A percentile compares a stretch with the other conserved stretches of the same genome.
phyloP scores from a whole-genome alignment of 2,888 invertebrate genomes.

The Leptinotarsa peninsularis region DNA sequence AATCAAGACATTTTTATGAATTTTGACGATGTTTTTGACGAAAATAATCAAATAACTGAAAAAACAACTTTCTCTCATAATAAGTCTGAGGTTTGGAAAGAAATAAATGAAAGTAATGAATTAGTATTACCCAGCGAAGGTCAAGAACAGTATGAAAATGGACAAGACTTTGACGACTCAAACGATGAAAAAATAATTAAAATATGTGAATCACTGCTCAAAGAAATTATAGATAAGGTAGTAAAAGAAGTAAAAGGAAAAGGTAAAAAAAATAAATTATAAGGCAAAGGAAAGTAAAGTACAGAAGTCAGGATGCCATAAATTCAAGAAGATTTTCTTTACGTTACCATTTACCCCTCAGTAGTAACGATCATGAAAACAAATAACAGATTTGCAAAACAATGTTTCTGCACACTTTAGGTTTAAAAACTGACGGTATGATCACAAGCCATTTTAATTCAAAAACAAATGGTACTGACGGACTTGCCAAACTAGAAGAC shows the following conservation, averaged over 20 bases:
- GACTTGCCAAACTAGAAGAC: neutral
- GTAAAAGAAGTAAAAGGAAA: neutral
- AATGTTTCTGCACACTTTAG: neutral
- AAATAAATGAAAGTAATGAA: neutral
- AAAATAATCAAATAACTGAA: neutral
- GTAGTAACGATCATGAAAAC: neutral
- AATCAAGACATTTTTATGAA: neutral
- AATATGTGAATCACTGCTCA: neutral
- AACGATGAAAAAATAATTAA: neutral
- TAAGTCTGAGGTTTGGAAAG: neutral
- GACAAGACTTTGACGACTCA: neutral
- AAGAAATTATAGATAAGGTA: neutral
- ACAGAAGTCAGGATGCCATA: constrained; percentile 3
- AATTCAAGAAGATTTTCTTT: constrained; percentile 3
- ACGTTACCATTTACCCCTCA: neutral
- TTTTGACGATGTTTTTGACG: neutral
- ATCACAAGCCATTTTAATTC: neutral
- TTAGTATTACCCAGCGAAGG: neutral
- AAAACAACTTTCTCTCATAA: neutral
- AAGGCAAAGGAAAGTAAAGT: neutral
- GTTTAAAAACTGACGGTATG: neutral
- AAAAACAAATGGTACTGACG: neutral
- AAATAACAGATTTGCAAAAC: neutral
- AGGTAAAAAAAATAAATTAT: neutral
- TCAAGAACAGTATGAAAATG: neutral